Percentiles rank a stretch among this genome's conserved stretches.
These are phyloP conservation scores for Prunella himalayana DNA, from an alignment of 2,113 vertebrate genomes.

Conservation along the genomic window DNA sequence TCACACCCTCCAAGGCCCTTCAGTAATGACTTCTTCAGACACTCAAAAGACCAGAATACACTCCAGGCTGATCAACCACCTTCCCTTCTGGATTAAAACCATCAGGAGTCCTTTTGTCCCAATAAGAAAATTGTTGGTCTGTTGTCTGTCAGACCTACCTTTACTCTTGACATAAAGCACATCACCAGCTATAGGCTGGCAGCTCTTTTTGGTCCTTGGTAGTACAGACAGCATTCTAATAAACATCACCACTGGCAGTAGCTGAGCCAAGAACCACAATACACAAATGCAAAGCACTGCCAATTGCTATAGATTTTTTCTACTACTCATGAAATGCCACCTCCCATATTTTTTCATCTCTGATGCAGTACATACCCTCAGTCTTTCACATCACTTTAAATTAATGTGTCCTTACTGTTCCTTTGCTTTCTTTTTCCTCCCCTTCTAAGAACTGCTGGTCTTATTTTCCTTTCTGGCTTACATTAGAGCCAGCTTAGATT, in stretches of 20 bases:
- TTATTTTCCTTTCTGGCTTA: slow-evolving; percentile 38
- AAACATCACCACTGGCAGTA: not conserved
- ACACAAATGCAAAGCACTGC: not conserved
- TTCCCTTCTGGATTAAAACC: not conserved
- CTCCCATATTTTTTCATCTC: not conserved
- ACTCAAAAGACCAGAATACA: not conserved
- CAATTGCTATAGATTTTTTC: not conserved
- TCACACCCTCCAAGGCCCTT: not conserved
- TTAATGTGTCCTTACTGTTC: not conserved
- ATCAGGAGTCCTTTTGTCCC: not conserved
- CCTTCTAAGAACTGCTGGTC: not conserved
- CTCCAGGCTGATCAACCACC: not conserved
- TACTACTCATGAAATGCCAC: not conserved
- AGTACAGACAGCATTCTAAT: not conserved
- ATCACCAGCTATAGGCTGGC: not conserved
- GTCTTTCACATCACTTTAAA: not conserved
- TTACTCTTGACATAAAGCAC: not conserved
- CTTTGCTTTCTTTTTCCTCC: not conserved
- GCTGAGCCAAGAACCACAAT: not conserved
- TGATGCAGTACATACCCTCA: not conserved
- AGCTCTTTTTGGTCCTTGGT: not conserved
- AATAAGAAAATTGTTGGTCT: not conserved
- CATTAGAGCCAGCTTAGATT: not conserved
- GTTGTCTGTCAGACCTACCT: not conserved
- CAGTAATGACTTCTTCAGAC: not conserved